Base-by-base conservation (phyloP, 2,113 vertebrate species). In the Chaenogobius annularis region DNA sequence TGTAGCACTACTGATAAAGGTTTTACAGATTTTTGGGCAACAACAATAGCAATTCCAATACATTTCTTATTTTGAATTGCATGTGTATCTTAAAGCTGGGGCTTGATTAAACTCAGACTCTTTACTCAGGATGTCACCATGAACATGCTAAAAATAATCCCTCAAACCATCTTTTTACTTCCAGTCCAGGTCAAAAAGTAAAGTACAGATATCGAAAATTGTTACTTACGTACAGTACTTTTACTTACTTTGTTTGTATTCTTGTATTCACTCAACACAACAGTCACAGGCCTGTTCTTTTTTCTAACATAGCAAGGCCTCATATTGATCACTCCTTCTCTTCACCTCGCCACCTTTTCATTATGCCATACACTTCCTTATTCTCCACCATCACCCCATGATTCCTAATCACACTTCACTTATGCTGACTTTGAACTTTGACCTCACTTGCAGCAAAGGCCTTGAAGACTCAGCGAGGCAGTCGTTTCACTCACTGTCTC, bases 341-440 rank as follows among this genome's bases (percentile, higher is more conserved):
- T 19, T 7, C 78, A 70, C 61, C 43, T 26, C 23, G 63, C 56
- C 50, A n/a, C n/a, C 64, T 59, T n/a, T 43, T 78, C 72, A 26
- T 48, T 50, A 19, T 64, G 47, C 0, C 5, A 61, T 68, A 63
- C 31, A 31, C 56, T 44, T 61, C 72, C 58, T 71, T 78, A 70
- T 79, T 83, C 77, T 46, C 79, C 66, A 22, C 72, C 70, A 86
- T 77, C 82, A n/a, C 63, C 77, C 81, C 81, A 72, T 79, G 80
- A 89, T 87, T 88, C 88, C 83, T 83, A 74, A 81, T 90, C 87
- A 79, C 50, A 62, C 82, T 83, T 74, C 82, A 67, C 87, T 88
- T 86, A 84, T 68, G 61, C 63, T 85, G 87, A 90, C 89, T 92
- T 93, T 93, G 88, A 92, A 89, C 88, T 89, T 86, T 91, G 86